phyloP scores from a whole-genome alignment of 2,797 vertebrate genomes.

The Clarias fuscus region DNA sequence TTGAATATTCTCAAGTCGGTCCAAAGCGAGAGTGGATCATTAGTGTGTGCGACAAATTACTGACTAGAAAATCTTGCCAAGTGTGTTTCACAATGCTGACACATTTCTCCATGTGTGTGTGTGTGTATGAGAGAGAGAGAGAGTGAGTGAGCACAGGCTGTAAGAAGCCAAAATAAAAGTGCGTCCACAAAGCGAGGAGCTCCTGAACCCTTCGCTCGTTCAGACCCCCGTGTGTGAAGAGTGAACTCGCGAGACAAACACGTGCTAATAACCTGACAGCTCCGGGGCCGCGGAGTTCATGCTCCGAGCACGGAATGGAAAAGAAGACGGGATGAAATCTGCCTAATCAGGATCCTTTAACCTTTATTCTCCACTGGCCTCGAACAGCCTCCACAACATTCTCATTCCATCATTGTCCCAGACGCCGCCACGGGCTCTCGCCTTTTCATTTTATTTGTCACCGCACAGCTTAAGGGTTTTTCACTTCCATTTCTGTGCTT shows the following conservation, averaged over 20 bases:
- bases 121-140: not conserved
- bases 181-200: not conserved
- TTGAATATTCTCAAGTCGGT: slow-evolving; percentile 52
- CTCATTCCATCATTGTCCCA: slow-evolving; percentile 42
- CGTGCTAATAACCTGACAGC: slow-evolving; percentile 44
- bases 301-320: slow-evolving; percentile 7
- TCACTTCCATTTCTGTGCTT: slow-evolving; percentile 46
- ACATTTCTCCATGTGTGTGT: not conserved
- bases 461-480: slow-evolving; percentile 37
- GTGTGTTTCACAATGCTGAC: slow-evolving; percentile 39
- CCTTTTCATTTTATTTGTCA: slow-evolving; percentile 45
- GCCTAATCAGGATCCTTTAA: slow-evolving; percentile 51
- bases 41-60: slow-evolving; percentile 40
- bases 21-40: slow-evolving; percentile 38
- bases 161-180: slow-evolving; percentile 21
- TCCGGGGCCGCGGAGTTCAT: slow-evolving; percentile 6
- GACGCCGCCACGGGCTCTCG: slow-evolving; percentile 15
- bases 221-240: slow-evolving; percentile 16
- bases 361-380: slow-evolving; percentile 41
- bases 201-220: slow-evolving; percentile 30
- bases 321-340: slow-evolving; percentile 20
- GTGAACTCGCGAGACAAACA: slow-evolving; percentile 4
- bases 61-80: slow-evolving; percentile 37
- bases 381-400: slow-evolving; percentile 19
- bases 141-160: not conserved